Evolutionary conservation across 2,797 vertebrate species (phyloP).

Genomic region (Esox lucius): DNA sequence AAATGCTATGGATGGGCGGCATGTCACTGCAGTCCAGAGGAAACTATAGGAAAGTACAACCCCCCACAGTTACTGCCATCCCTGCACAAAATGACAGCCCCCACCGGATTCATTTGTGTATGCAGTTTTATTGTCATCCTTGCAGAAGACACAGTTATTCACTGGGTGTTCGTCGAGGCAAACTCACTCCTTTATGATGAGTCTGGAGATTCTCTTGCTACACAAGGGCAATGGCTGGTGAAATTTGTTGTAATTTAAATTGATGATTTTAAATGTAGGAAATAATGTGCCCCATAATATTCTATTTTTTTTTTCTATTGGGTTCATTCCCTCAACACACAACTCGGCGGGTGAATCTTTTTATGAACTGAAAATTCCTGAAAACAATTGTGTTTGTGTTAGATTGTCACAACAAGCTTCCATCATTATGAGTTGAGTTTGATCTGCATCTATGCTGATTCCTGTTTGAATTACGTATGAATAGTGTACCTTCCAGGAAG

Average conservation of each 20-base stretch:
- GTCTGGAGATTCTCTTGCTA: neutral
- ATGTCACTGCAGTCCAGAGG: neutral
- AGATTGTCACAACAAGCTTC: neutral
- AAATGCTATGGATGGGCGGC: neutral
- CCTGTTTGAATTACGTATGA: constrained; percentile 11
- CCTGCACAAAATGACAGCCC: neutral
- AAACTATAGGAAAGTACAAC: neutral
- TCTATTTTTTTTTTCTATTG: neutral
- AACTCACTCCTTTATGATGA: neutral
- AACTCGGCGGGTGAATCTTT: neutral
- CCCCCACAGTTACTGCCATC: neutral
- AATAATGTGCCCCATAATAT: neutral
- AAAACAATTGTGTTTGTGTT: constrained; percentile 1
- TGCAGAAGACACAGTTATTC: neutral
- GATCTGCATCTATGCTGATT: constrained; percentile 3
- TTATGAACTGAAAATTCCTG: neutral
- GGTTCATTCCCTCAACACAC: neutral
- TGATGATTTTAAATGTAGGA: neutral
- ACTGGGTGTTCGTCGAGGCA: neutral
- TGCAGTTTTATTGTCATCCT: constrained; percentile 15
- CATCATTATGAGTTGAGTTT: constrained; percentile 3
- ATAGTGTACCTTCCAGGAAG: constrained; percentile 4
- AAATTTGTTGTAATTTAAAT: neutral
- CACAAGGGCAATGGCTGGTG: neutral
- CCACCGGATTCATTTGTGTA: constrained; percentile 1